Conservation (phyloP, 2,113 vertebrate genomes). For the Chelonoidis abingdonii region DNA sequence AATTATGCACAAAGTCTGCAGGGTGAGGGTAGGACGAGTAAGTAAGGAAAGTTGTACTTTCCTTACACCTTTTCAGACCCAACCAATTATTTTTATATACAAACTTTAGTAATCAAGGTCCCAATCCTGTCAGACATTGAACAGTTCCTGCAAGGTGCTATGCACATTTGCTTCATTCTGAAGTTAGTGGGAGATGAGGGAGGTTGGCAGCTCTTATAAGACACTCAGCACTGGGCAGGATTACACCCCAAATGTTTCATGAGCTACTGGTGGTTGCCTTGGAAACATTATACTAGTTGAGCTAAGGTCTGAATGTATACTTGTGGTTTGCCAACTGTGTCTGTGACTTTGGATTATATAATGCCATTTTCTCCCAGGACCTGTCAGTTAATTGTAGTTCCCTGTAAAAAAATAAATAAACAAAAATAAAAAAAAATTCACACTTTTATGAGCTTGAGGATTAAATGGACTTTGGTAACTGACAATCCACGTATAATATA, state of each 20-base stretch:
- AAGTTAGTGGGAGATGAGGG: conserved; percentile 22
- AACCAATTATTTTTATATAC: not conserved
- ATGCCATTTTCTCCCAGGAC: accelerated
- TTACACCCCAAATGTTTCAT: conserved; percentile 4
- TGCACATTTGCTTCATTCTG: not conserved
- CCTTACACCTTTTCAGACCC: conserved; percentile 16
- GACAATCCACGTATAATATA: not conserved
- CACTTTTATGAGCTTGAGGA: not conserved
- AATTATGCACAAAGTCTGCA: conserved; percentile 33
- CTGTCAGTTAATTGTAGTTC: conserved; percentile 11
- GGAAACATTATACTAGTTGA: conserved; percentile 22
- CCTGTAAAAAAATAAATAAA: not conserved
- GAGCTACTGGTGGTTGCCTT: conserved; percentile 19
- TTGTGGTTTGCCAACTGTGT: not conserved
- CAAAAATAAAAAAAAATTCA: not conserved
- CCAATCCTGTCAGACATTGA: not conserved
- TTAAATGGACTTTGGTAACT: conserved; percentile 7
- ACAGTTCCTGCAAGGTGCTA: not conserved
- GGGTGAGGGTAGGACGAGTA: not conserved
- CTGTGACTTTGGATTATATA: not conserved
- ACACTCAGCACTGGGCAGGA: not conserved
- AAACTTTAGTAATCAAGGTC: conserved; percentile 3
- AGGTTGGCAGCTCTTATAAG: not conserved
- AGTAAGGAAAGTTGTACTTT: conserved; percentile 19
- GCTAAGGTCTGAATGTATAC: not conserved